phyloP scores from a whole-genome alignment of 2,113 vertebrate genomes.

The Neogale vison region DNA sequence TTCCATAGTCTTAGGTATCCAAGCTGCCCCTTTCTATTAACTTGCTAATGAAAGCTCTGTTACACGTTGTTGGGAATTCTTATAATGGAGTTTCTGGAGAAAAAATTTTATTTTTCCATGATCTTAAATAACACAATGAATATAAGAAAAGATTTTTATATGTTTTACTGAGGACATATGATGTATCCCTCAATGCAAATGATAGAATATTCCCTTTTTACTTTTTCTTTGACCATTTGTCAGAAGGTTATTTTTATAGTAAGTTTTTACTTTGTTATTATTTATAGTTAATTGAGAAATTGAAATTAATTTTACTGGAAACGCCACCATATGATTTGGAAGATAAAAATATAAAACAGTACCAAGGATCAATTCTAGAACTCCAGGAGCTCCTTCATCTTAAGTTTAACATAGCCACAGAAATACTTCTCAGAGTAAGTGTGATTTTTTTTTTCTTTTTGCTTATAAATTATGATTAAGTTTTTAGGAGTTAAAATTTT shows the following conservation, averaged over 20 bases:
- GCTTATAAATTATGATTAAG: background rate
- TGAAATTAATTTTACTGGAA: slow-evolving; percentile 87
- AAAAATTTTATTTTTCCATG: slow-evolving; percentile 6
- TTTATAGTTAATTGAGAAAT: slow-evolving; percentile 89
- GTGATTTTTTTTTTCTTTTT: background rate
- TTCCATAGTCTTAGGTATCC: background rate
- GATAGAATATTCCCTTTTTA: background rate
- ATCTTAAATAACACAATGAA: slow-evolving; percentile 27
- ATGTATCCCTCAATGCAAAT: background rate
- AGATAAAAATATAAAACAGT: slow-evolving; percentile 65
- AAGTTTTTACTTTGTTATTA: slow-evolving; percentile 45
- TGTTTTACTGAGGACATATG: background rate
- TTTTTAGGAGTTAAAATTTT: background rate
- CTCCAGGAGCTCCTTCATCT: slow-evolving; percentile 87
- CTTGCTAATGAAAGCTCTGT: background rate
- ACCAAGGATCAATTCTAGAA: slow-evolving; percentile 84
- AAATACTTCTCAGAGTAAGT: slow-evolving; percentile 90
- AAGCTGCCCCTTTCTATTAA: background rate
- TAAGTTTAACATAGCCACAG: slow-evolving; percentile 87
- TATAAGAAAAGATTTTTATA: background rate
- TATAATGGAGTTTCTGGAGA: background rate
- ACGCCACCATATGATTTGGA: slow-evolving; percentile 74
- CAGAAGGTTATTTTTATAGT: background rate
- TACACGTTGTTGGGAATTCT: background rate
- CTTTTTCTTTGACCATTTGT: background rate